Evolutionary conservation across 2,113 vertebrate species (phyloP).

Genomic region (Dasyurus viverrinus): DNA sequence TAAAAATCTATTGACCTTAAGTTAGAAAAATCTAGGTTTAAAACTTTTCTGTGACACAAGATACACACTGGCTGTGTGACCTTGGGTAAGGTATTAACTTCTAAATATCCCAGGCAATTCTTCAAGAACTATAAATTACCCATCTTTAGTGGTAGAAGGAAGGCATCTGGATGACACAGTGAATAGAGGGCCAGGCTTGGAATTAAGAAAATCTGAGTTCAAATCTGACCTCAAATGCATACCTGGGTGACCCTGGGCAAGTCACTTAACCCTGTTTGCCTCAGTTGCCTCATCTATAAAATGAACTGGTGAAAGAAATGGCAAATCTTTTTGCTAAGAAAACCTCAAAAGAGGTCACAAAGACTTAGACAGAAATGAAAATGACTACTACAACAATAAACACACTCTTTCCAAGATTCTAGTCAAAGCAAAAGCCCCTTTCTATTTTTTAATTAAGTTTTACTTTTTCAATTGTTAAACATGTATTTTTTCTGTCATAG

Average conservation of each 20-base stretch:
- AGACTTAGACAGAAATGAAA: neutral
- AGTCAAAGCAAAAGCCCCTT: neutral
- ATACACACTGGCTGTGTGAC: neutral
- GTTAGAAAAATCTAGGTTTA: neutral
- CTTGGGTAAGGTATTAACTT: neutral
- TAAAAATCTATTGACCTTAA: neutral
- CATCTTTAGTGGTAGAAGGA: neutral
- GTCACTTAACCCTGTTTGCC: neutral
- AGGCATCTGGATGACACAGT: neutral
- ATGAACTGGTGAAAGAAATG: neutral
- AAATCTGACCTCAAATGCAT: neutral
- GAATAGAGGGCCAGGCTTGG: neutral
- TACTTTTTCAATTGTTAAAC: neutral
- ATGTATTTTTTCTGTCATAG: neutral
- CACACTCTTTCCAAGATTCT: neutral
- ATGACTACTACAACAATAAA: neutral
- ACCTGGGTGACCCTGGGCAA: neutral
- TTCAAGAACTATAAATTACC: neutral
- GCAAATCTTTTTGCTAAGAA: neutral
- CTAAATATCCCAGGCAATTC: too few species aligned
- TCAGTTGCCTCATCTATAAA: neutral
- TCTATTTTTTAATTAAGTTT: neutral
- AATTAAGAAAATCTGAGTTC: neutral
- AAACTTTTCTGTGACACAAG: neutral
- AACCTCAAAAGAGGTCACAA: neutral